These are phyloP conservation scores for Drosophila vallismaia DNA, from an alignment of 2,888 invertebrate genomes.

Conservation along the genomic window DNA sequence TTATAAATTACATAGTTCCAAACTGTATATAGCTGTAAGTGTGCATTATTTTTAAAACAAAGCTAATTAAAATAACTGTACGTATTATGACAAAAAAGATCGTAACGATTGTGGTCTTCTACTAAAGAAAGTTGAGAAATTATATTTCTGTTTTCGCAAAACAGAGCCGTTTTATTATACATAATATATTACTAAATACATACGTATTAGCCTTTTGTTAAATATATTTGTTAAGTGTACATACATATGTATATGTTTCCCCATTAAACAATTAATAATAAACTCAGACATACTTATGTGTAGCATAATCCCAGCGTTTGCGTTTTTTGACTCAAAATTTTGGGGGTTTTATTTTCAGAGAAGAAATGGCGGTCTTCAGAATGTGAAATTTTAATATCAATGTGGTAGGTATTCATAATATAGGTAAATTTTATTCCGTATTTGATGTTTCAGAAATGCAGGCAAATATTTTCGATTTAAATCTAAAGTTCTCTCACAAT, in stretches of 20 bases:
- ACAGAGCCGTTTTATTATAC: conserved; percentile 58
- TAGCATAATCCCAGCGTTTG: conserved; percentile 19
- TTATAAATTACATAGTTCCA: conserved; percentile 71
- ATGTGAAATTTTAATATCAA: too few species aligned
- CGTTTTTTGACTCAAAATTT: background rate
- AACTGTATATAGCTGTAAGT: conserved; percentile 76
- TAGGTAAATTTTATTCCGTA: too few species aligned
- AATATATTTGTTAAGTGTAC: conserved; percentile 70
- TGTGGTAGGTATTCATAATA: too few species aligned
- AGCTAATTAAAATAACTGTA: conserved; percentile 53
- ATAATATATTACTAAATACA: conserved; percentile 41
- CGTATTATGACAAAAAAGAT: conserved; percentile 40
- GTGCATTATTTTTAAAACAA: conserved; percentile 66
- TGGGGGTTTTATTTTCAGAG: too few species aligned
- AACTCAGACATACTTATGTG: conserved; percentile 50
- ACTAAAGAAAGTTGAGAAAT: conserved; percentile 62
- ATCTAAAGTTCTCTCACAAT: background rate
- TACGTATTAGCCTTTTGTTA: conserved; percentile 55
- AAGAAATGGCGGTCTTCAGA: too few species aligned
- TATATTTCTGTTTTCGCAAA: conserved; percentile 59
- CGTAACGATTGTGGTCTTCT: conserved; percentile 33
- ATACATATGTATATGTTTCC: conserved; percentile 54
- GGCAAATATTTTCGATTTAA: background rate
- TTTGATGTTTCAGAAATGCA: too few species aligned
- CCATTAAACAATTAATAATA: conserved; percentile 45